Percentiles rank a stretch among this genome's conserved stretches.
These are phyloP conservation scores for Brachypodius melanocephalos DNA, from an alignment of 2,113 vertebrate genomes.

Conservation along the genomic window DNA sequence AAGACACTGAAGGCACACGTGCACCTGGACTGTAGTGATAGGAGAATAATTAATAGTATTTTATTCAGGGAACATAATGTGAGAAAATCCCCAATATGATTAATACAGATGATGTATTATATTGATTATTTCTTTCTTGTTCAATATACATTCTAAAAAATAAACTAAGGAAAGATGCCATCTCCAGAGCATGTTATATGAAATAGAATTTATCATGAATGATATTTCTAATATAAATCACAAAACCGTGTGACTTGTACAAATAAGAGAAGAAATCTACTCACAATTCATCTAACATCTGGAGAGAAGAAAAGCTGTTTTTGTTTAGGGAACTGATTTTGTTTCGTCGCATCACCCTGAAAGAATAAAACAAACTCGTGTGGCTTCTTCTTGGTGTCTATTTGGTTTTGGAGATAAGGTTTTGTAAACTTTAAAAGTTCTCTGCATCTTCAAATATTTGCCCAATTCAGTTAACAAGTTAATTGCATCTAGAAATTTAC, in stretches of 20 bases:
- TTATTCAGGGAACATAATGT: neutral
- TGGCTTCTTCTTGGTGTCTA: neutral
- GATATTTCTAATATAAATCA: neutral
- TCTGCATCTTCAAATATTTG: neutral
- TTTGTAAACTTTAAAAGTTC: neutral
- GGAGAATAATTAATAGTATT: neutral
- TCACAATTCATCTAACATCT: slow-evolving; percentile 90
- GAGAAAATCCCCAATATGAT: neutral
- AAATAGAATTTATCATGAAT: neutral
- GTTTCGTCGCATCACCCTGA: slow-evolving; percentile 88
- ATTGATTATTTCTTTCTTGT: neutral
- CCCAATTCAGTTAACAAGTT: neutral
- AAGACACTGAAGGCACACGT: neutral
- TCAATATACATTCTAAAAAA: neutral
- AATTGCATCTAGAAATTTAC: neutral
- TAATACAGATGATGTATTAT: neutral
- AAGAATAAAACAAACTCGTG: slow-evolving; percentile 25
- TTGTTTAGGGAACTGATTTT: slow-evolving; percentile 84
- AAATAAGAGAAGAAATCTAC: slow-evolving; percentile 57
- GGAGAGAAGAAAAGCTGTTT: slow-evolving; percentile 85
- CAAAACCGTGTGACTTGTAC: neutral
- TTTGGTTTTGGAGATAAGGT: neutral
- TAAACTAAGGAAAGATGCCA: neutral
- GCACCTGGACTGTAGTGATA: neutral
- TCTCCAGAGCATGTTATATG: neutral